Conservation (phyloP, 2,797 vertebrate genomes). For the Mus spretus region DNA sequence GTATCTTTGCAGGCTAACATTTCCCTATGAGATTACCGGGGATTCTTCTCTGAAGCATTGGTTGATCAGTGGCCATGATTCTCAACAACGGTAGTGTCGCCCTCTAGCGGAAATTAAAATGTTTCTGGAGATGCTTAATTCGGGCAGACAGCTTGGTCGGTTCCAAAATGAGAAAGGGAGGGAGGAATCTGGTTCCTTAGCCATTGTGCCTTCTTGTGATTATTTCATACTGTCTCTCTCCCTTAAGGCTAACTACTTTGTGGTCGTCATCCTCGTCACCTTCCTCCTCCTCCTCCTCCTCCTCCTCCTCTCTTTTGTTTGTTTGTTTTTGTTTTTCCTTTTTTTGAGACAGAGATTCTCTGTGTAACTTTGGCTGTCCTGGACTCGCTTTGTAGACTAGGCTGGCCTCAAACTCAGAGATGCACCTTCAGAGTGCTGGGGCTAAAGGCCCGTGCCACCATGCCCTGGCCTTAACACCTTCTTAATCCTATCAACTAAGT, state of each 20-base stretch:
- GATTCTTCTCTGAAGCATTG: neutral
- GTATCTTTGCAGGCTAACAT: neutral
- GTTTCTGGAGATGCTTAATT: neutral
- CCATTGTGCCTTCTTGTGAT: neutral
- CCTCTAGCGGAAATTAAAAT: slow-evolving; percentile 10
- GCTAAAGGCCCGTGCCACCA: too few relatives aligned
- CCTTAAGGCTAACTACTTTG: neutral
- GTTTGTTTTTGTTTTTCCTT: too few relatives aligned
- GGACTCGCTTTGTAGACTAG: too few relatives aligned
- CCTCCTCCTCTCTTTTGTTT: too few relatives aligned
- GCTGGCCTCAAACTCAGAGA: too few relatives aligned
- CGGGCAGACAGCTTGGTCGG: neutral
- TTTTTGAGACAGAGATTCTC: too few relatives aligned
- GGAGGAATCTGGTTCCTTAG: neutral
- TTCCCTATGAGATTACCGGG: neutral
- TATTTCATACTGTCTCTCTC: neutral
- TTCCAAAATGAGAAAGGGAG: neutral
- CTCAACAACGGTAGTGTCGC: neutral
- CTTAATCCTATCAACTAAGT: neutral
- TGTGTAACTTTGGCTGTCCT: too few relatives aligned
- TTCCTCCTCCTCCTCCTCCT: too few relatives aligned
- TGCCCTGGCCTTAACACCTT: neutral
- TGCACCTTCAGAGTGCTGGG: neutral
- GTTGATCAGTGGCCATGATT: neutral
- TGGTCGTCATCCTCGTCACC: fast-evolving